These are phyloP conservation scores for Hemicrepidius hirtus DNA, from an alignment of 2,888 invertebrate genomes.

Conservation along the genomic window DNA sequence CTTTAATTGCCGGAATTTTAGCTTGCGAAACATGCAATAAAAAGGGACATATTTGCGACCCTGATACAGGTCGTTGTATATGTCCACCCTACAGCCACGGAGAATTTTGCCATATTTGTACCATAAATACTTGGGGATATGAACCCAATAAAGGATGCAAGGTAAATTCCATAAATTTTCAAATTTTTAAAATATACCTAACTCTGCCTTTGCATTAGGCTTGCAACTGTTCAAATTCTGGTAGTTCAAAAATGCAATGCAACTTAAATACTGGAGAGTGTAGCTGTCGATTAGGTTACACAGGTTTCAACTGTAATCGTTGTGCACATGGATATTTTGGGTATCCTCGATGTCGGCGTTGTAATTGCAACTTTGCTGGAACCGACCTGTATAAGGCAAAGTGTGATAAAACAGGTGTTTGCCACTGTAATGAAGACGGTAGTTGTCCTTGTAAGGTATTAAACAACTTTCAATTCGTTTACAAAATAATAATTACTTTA, in stretches of 20 bases:
- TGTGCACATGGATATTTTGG: slow-evolving; percentile 93
- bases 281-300: slow-evolving; percentile 83
- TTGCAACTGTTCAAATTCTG: slow-evolving; percentile 84
- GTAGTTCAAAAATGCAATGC: slow-evolving; percentile 82
- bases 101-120: slow-evolving; percentile 86
- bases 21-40: slow-evolving; percentile 86
- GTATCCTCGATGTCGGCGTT: slow-evolving; percentile 90
- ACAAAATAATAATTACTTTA: background rate
- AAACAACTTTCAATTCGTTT: background rate
- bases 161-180: slow-evolving; percentile 67
- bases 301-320: slow-evolving; percentile 84
- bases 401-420: slow-evolving; percentile 74
- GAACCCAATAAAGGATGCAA: slow-evolving; percentile 87
- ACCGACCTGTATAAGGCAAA: slow-evolving; percentile 73
- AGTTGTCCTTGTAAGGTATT: slow-evolving; percentile 92
- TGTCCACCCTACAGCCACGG: slow-evolving; percentile 93
- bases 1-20: slow-evolving; percentile 63
- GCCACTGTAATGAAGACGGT: slow-evolving; percentile 85
- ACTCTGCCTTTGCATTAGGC: slow-evolving; percentile 64
- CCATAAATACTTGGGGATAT: slow-evolving; percentile 87
- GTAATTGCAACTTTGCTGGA: slow-evolving; percentile 87
- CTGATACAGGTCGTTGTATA: slow-evolving; percentile 91
- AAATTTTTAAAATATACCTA: background rate
- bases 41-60: slow-evolving; percentile 92
- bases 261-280: slow-evolving; percentile 82